Percentiles rank a stretch among this genome's conserved stretches.
Conservation (phyloP, 2,113 vertebrate genomes). For the Hyperopisus bebe region DNA sequence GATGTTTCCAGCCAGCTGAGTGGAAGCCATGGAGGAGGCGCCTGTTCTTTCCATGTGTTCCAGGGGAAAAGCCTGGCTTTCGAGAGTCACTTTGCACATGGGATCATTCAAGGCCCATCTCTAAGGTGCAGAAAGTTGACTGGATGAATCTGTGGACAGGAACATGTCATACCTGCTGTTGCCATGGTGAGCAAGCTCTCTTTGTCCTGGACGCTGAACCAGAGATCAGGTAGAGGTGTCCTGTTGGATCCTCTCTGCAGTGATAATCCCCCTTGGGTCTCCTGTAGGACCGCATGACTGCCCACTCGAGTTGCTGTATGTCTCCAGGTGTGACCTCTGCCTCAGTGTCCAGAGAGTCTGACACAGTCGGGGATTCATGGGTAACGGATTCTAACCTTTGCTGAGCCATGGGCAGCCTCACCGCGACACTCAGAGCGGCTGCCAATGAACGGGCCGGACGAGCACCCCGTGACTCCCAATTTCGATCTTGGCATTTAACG, state of each 20-base stretch:
- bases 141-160: neutral
- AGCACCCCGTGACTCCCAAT: neutral
- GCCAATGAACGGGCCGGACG: neutral
- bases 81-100: neutral
- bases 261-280: neutral
- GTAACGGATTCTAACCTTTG: slow-evolving; percentile 1
- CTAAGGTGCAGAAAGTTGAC: neutral
- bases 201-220: neutral
- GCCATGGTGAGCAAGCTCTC: neutral
- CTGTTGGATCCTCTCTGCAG: neutral
- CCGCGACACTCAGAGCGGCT: neutral
- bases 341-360: neutral
- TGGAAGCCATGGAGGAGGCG: neutral
- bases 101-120: neutral
- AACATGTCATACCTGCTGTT: neutral
- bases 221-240: neutral
- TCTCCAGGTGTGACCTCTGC: neutral
- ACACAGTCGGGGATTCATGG: neutral
- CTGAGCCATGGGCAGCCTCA: neutral
- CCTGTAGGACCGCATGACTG: neutral
- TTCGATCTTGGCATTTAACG: neutral
- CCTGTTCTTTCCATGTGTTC: neutral
- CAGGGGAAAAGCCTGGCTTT: neutral
- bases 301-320: neutral
- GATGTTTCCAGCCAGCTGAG: neutral